Percentiles rank a stretch among this genome's conserved stretches.
phyloP scores from a whole-genome alignment of 2,888 invertebrate species.

The Bimastos eiseni region DNA sequence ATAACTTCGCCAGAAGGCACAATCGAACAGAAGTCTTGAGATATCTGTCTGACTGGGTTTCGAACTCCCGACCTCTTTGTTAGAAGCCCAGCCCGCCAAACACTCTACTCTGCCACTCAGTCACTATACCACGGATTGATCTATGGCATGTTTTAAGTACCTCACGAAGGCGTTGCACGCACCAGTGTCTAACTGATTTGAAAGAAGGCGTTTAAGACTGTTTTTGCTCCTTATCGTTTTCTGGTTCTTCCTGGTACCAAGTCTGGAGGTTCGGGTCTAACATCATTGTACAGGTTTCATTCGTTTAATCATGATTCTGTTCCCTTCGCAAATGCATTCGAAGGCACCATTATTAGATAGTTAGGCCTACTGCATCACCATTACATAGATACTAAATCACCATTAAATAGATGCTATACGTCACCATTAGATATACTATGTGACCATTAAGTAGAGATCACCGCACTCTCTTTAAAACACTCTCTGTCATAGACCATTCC shows the following conservation, averaged over 20 bases:
- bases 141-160: too few relatives aligned
- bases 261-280: neutral
- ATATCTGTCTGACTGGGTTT: neutral
- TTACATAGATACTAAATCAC: neutral
- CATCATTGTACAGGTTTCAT: neutral
- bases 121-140: too few relatives aligned
- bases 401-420: too few relatives aligned
- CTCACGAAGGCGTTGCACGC: too few relatives aligned
- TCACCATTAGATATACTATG: too few relatives aligned
- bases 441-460: too few relatives aligned
- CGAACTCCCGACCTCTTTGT: neutral
- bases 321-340: neutral
- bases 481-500: neutral
- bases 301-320: neutral
- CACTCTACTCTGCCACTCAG: neutral
- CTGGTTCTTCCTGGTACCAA: neutral
- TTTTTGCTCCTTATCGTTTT: neutral
- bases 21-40: neutral
- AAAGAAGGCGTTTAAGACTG: too few relatives aligned
- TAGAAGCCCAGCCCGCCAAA: neutral
- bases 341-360: too few relatives aligned
- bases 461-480: neutral
- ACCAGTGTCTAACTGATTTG: too few relatives aligned
- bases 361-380: too few relatives aligned
- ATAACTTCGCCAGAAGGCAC: neutral